These are phyloP conservation scores for Atethmia centrago DNA, from an alignment of 2,888 invertebrate species.

Conservation along the genomic window DNA sequence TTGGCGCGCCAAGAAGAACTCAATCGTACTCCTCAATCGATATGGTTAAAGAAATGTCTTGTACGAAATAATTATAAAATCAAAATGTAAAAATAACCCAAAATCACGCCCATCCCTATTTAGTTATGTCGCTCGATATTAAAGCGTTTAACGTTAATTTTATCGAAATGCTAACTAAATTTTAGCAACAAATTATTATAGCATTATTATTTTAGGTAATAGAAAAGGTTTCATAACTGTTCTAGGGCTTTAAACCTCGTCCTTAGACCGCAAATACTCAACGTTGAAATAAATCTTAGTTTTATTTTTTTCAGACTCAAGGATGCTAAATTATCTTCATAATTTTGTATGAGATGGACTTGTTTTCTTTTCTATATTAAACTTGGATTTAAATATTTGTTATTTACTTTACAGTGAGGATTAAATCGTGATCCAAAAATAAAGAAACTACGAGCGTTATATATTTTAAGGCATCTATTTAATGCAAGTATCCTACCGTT, in stretches of 20 bases:
- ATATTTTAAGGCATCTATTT: neutral
- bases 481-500: neutral
- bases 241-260: slow-evolving; percentile 50
- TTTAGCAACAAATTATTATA: slow-evolving; percentile 62
- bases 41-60: neutral
- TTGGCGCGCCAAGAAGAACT: neutral
- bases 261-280: slow-evolving; percentile 30
- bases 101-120: slow-evolving; percentile 15
- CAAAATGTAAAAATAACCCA: neutral
- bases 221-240: slow-evolving; percentile 52
- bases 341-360: slow-evolving; percentile 5
- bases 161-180: slow-evolving; percentile 53
- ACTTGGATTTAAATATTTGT: neutral
- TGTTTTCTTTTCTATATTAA: neutral
- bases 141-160: slow-evolving; percentile 51
- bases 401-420: neutral
- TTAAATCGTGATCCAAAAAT: neutral
- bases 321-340: slow-evolving; percentile 4
- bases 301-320: neutral
- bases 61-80: neutral
- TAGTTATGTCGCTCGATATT: slow-evolving; percentile 41
- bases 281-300: slow-evolving; percentile 12
- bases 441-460: too few relatives aligned
- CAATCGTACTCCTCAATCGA: neutral
- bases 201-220: slow-evolving; percentile 59